These are phyloP conservation scores for Rhopilema esculentum DNA, from an alignment of 30 jellyfish, hydroid and myxozoan genomes.

Conservation along the genomic window DNA sequence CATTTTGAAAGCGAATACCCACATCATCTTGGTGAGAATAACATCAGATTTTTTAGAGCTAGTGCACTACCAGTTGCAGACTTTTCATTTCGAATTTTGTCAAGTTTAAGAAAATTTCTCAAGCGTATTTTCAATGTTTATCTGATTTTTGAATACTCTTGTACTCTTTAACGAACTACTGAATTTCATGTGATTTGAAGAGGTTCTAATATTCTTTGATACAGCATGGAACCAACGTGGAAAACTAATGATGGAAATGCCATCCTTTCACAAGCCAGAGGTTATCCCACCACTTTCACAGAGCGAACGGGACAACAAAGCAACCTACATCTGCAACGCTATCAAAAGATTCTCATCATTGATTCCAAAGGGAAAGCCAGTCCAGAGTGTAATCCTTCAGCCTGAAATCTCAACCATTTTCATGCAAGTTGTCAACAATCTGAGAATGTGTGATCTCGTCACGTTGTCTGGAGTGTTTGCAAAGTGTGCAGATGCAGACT, in stretches of 20 bases:
- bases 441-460: conserved; percentile 40
- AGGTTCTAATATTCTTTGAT: no score
- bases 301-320: conserved; percentile 37
- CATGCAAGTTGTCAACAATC: conserved; percentile 60
- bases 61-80: no score
- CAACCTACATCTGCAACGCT: conserved; percentile 36
- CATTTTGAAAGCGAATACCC: conserved; percentile 31
- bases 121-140: no score
- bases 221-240: conserved; percentile 52
- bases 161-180: background rate
- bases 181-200: no score
- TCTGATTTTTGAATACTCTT: no score
- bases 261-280: conserved; percentile 66
- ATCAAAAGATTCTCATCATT: conserved; percentile 49
- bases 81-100: no score
- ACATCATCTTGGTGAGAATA: conserved; percentile 6
- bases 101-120: no score
- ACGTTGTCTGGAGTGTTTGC: conserved; percentile 31
- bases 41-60: no score
- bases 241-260: conserved; percentile 60
- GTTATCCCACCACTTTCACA: conserved; percentile 49
- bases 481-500: conserved; percentile 33
- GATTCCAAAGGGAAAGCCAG: conserved; percentile 65
- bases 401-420: conserved; percentile 60
- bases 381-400: conserved; percentile 47